These are phyloP conservation scores for Diarsia mendica DNA, from an alignment of 2,888 invertebrate genomes.

Conservation along the genomic window DNA sequence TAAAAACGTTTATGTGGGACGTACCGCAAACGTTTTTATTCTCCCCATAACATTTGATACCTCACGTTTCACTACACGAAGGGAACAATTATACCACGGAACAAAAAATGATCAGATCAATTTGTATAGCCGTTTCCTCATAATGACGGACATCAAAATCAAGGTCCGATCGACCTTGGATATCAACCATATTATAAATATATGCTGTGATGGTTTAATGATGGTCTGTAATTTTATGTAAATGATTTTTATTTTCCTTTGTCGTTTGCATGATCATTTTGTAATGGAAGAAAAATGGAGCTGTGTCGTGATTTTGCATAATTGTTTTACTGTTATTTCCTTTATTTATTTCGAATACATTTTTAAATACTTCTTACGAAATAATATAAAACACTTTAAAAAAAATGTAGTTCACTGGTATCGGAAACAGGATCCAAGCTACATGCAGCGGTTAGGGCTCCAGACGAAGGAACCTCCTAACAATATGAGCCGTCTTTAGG, in stretches of 20 bases:
- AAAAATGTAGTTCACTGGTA: too few species aligned
- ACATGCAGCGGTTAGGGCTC: too few species aligned
- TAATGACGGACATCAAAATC: conserved; percentile 56
- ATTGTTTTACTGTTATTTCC: background rate
- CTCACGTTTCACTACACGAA: conserved; percentile 35
- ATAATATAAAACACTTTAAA: too few species aligned
- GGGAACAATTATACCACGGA: conserved; percentile 49
- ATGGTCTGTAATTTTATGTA: conserved; percentile 26
- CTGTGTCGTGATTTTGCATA: background rate
- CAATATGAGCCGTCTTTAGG: too few species aligned
- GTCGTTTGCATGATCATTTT: conserved; percentile 13
- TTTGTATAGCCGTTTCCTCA: conserved; percentile 64
- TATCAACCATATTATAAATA: conserved; percentile 19
- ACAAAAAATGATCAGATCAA: conserved; percentile 58
- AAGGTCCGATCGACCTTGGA: conserved; percentile 60
- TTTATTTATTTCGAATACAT: too few species aligned
- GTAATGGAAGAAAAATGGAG: conserved; percentile 4
- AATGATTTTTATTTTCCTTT: conserved; percentile 42
- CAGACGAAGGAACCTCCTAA: too few species aligned
- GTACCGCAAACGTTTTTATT: conserved; percentile 21
- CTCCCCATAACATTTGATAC: conserved; percentile 28
- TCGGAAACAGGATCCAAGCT: too few species aligned
- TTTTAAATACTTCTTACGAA: too few species aligned
- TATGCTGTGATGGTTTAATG: conserved; percentile 32
- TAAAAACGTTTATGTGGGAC: background rate